A percentile compares a stretch with the other conserved stretches of the same genome.
Evolutionary conservation across 2,113 vertebrate genomes (phyloP).

Genomic region (Coptodon bakossiorum): DNA sequence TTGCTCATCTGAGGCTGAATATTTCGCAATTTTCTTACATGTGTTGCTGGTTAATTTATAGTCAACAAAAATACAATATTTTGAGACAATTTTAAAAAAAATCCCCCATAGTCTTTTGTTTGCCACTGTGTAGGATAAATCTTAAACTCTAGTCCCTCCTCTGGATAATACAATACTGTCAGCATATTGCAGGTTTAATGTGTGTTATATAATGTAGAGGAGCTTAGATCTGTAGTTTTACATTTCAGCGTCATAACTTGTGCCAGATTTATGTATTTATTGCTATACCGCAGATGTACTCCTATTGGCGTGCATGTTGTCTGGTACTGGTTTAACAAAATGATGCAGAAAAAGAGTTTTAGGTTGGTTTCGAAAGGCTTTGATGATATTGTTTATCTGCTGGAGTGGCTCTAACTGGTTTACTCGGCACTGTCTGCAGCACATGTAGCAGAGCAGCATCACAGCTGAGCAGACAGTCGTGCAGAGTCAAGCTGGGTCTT

Average conservation of each 20-base stretch:
- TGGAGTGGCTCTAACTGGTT: background rate
- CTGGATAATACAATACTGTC: background rate
- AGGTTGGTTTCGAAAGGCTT: background rate
- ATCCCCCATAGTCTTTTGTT: background rate
- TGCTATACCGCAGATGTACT: background rate
- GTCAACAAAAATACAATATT: background rate
- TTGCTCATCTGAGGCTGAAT: background rate
- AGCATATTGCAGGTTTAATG: background rate
- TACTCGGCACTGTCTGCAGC: background rate
- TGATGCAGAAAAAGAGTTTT: background rate
- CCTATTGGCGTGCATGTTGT: accelerated
- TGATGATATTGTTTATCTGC: background rate
- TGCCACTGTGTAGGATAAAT: background rate
- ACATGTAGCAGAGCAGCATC: background rate
- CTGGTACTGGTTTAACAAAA: background rate
- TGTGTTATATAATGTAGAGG: background rate
- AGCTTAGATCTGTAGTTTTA: background rate
- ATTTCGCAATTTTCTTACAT: accelerated
- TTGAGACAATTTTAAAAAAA: background rate
- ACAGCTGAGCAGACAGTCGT: background rate
- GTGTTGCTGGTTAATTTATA: background rate
- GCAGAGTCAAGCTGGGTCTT: background rate
- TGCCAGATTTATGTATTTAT: background rate
- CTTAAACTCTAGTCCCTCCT: background rate
- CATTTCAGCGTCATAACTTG: background rate